Base-by-base conservation (phyloP, 2,113 vertebrate genomes). In the Gopherus evgoodei region DNA sequence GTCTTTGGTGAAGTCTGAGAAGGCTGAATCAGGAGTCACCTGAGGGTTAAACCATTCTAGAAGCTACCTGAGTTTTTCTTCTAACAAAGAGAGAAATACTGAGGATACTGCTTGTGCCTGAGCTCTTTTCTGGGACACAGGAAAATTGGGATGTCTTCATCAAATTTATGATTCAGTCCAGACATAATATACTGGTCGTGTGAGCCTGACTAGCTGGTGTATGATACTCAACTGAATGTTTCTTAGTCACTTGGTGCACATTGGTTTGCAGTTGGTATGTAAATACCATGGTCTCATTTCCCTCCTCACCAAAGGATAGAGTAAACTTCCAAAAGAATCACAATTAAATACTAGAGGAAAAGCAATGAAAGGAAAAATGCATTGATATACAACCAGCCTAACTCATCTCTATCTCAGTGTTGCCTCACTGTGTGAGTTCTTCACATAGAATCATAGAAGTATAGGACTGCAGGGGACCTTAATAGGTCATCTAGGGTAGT, bases 391-490 rank as follows among this genome's bases (percentile, higher is more conserved):
- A 72, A 59, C 9, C 29, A 81, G 82, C 76, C 56, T 3, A 1
- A 19, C 25, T 10, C 5, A 1, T 79, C 47, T 7, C 10, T 75
- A 47, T 76, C 75, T 90, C 91, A 76, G 19, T 53, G 65, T 44
- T 59, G 87, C 27, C 42, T 31, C 56, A n/a, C 81, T 31, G 13
- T 62, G 54, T 4, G 91, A 95, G 87, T 84, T 59, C 80, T 85
- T 10, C 50, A 62, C 19, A 5, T 17, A 35, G 57, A 59, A 59
- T 59, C 62, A 29, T 13, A 65, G 31, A 65, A n/a, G 31, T 35
- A 14, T 17, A 65, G 62, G 31, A n/a, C 14, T 35, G 31, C 31
- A 65, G 31, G 31, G 31, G 31, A 17, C 31, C 62, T 65, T 16
- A 17, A 17, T 35, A n/a, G 31, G 31, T 65, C 62, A 65, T 8